These are phyloP conservation scores for Myodes glareolus DNA, from an alignment of 2,113 vertebrate species.

Conservation along the genomic window DNA sequence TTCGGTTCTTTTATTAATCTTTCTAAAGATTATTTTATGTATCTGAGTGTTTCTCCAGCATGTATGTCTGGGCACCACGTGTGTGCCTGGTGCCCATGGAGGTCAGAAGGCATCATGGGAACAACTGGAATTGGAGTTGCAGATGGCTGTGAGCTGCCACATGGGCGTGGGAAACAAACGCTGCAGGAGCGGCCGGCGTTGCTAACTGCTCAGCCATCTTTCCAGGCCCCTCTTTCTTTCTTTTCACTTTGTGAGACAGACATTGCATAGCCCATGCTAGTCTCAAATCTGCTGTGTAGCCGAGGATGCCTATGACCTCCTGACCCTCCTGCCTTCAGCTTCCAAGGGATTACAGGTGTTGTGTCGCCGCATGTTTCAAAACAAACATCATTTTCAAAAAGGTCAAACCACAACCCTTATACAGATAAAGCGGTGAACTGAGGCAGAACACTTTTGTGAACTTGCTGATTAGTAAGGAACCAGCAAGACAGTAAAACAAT, in stretches of 20 bases:
- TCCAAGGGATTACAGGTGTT: neutral
- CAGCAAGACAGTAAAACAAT: neutral
- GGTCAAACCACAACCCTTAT: neutral
- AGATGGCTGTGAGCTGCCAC: neutral
- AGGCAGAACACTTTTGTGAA: neutral
- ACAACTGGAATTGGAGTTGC: neutral
- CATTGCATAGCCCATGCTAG: neutral
- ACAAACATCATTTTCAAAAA: neutral
- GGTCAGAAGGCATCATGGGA: neutral
- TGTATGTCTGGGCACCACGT: neutral
- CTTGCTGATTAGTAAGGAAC: neutral
- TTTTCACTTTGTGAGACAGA: neutral
- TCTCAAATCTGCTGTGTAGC: neutral
- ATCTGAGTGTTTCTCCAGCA: neutral
- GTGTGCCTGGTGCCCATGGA: neutral
- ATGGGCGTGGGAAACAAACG: neutral
- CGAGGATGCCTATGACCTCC: neutral
- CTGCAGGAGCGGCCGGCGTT: neutral
- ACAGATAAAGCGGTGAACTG: neutral
- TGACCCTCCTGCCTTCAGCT: neutral
- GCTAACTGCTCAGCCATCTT: neutral
- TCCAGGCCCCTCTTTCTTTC: too few relatives aligned
- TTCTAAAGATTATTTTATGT: neutral
- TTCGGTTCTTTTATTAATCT: neutral
- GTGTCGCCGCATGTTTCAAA: neutral